A percentile compares a stretch with the other conserved stretches of the same genome.
phyloP scores from a whole-genome alignment of 1,140 invertebrate species.

The Drosophila oshimai region DNA sequence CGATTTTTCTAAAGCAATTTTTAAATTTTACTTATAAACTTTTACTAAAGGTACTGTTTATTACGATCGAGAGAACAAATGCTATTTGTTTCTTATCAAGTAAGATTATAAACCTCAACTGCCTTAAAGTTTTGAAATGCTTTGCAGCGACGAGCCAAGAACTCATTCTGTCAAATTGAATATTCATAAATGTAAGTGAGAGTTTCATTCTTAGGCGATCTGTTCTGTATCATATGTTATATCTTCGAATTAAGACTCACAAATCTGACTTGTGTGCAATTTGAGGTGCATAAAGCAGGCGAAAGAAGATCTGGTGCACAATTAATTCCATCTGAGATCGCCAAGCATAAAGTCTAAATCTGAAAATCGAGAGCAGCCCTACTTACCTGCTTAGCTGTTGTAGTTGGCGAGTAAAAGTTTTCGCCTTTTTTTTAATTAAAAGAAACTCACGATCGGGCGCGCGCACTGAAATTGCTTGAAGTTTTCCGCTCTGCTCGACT shows the following conservation, averaged over 20 bases:
- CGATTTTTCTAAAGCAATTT: too few relatives aligned
- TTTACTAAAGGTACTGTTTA: too few relatives aligned
- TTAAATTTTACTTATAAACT: too few relatives aligned
- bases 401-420: constrained; percentile 73
- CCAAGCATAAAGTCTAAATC: constrained; percentile 78
- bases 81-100: too few relatives aligned
- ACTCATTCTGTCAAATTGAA: background rate
- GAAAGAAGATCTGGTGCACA: constrained; percentile 31
- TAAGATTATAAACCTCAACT: too few relatives aligned
- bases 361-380: constrained; percentile 74
- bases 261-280: background rate
- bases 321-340: constrained; percentile 55
- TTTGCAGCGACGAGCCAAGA: background rate
- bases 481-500: constrained; percentile 50
- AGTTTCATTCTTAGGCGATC: background rate
- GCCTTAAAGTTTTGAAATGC: background rate
- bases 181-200: constrained; percentile 1
- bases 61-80: too few relatives aligned
- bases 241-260: background rate
- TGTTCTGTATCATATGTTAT: background rate
- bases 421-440: constrained; percentile 77
- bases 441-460: constrained; percentile 68
- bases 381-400: constrained; percentile 71
- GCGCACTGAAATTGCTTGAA: constrained; percentile 47
- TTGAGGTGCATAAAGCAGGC: background rate